Base-by-base conservation (phyloP, 1,140 invertebrate genomes). In the Hormaphis cornu region DNA sequence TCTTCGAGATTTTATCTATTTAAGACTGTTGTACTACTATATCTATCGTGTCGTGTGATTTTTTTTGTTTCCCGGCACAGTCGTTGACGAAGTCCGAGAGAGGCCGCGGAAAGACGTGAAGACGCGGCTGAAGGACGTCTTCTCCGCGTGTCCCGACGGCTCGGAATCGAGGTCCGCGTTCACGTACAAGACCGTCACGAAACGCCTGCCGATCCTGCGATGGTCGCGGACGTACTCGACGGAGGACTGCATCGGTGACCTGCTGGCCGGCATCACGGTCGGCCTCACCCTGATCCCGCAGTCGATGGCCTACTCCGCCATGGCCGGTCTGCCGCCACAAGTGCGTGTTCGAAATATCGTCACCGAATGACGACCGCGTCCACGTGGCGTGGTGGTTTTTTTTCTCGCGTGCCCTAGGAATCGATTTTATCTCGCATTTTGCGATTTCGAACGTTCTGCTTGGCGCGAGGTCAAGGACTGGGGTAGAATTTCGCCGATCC, bases 181-280 rank as follows among this genome's bases (percentile, higher is more conserved):
- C 50, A 87, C 85, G 12, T 82, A 81, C 61, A 89, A 89, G 77
- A 86, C 82, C 22, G 77, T 90, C 1, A 81, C 84, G 74, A 87
- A 84, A 75, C 80, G 86, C 9, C 70, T 92, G 28, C 89, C 89
- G 1, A 83, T 91, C 71, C 75, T 87, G 1, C 76, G 76, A 48
- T 93, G 90, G 89, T 75, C 89, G 69, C 88, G 88, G 1, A 82
- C 81, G 42, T 92, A 91, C 78, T 85, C 81, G 66, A 73, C 75
- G 5, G 81, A 85, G 20, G 84, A 86, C 78, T 84, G 86, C 3
- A 74, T 90, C 9, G 86, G 88, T 1, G 90, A 92, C 79, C 75
- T 90, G n/a, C 85, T 92, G 52, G 91, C 91, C 1, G 92, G 92
- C 28, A 78, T 90, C 33, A 90, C 91, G 1, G 90, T 94, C 5